A percentile compares a stretch with the other conserved stretches of the same genome.
phyloP scores from a whole-genome alignment of 2,888 invertebrate genomes.

The Drosophila greeni region DNA sequence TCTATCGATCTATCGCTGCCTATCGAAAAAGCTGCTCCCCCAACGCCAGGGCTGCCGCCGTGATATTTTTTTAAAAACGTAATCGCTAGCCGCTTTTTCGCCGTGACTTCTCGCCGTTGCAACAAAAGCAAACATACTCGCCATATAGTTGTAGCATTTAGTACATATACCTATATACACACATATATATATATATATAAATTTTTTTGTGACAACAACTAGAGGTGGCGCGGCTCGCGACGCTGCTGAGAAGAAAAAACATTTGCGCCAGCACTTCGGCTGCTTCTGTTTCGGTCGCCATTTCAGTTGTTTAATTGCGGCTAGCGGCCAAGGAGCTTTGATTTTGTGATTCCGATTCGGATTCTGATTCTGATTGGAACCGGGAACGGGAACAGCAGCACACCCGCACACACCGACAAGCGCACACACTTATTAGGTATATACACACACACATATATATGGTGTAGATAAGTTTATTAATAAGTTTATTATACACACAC shows the following conservation, averaged over 20 bases:
- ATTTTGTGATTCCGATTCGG: slow-evolving; percentile 23
- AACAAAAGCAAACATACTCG: slow-evolving; percentile 33
- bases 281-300: slow-evolving; percentile 19
- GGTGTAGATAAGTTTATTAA: slow-evolving; percentile 62
- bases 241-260: slow-evolving; percentile 17
- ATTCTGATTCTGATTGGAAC: slow-evolving; percentile 26
- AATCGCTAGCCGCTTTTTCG: slow-evolving; percentile 26
- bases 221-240: slow-evolving; percentile 2
- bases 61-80: slow-evolving; percentile 19
- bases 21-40: neutral
- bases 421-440: slow-evolving; percentile 42
- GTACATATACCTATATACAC: neutral
- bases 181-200: neutral
- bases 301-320: slow-evolving; percentile 39
- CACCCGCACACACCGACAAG: slow-evolving; percentile 5
- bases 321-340: slow-evolving; percentile 37
- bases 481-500: slow-evolving; percentile 43
- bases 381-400: slow-evolving; percentile 2
- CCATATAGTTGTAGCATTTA: neutral
- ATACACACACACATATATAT: neutral
- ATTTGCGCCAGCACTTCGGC: slow-evolving; percentile 26
- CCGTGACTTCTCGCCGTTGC: slow-evolving; percentile 20
- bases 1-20: slow-evolving; percentile 28
- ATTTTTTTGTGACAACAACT: slow-evolving; percentile 13
- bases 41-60: slow-evolving; percentile 8